phyloP scores from a whole-genome alignment of 1,140 invertebrate species.

The Cecropterus lyciades region DNA sequence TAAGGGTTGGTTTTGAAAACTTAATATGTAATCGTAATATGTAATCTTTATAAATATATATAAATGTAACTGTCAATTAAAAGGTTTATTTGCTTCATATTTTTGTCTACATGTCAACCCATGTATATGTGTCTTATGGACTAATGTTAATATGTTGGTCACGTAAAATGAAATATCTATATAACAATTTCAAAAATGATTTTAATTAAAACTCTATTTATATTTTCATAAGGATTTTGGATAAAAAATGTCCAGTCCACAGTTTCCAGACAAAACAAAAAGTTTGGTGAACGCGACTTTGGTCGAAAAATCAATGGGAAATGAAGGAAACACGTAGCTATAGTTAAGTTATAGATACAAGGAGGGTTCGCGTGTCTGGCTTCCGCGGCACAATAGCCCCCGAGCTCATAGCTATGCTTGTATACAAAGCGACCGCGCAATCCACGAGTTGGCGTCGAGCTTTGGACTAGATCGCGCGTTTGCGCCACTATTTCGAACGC shows the following conservation, averaged over 20 bases:
- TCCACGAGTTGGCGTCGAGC: constrained; percentile 73
- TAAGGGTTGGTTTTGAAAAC: background rate
- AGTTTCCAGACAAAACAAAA: constrained; percentile 26
- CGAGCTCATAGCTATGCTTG: constrained; percentile 59
- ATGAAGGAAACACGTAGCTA: constrained; percentile 66
- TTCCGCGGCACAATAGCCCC: constrained; percentile 70
- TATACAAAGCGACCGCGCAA: constrained; percentile 54
- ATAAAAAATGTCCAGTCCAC: too few species aligned
- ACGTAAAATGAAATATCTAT: too few species aligned
- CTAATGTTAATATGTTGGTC: too few species aligned
- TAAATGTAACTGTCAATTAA: too few species aligned
- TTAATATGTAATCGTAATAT: too few species aligned
- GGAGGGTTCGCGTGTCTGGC: constrained; percentile 76
- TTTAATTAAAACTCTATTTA: too few species aligned
- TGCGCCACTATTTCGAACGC: constrained; percentile 56
- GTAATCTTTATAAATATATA: too few species aligned
- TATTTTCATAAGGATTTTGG: too few species aligned
- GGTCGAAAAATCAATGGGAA: constrained; percentile 61
- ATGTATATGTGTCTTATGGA: too few species aligned
- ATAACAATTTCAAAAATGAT: too few species aligned
- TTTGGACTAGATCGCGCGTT: constrained; percentile 76
- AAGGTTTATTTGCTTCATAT: too few species aligned
- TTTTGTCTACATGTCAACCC: too few species aligned
- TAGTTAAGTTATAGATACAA: constrained; percentile 52
- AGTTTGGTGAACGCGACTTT: constrained; percentile 20